A percentile compares a stretch with the other conserved stretches of the same genome.
phyloP scores from a whole-genome alignment of 2,797 vertebrate genomes.

The Enteromius paludinosus region DNA sequence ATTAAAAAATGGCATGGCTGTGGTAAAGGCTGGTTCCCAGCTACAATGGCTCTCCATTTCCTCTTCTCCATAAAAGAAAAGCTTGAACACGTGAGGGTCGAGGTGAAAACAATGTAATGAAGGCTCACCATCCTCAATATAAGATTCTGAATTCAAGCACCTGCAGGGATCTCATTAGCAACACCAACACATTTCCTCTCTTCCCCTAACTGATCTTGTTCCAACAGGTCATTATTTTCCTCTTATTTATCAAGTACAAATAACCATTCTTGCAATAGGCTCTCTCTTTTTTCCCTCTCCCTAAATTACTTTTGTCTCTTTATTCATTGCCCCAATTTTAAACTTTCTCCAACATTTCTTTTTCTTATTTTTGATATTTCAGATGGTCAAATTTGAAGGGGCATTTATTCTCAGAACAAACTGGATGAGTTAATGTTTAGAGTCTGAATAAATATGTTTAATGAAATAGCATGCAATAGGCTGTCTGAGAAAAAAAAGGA shows the following conservation, averaged over 20 bases:
- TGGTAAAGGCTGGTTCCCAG: background rate
- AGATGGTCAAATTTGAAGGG: background rate
- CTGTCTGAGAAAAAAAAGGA: background rate
- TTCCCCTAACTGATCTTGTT: conserved; percentile 24
- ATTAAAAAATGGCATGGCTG: background rate
- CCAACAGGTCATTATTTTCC: conserved; percentile 25
- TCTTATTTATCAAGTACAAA: conserved; percentile 18
- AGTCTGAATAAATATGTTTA: background rate
- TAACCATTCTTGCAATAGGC: background rate
- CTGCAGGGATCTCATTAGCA: conserved; percentile 51
- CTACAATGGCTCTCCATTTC: background rate
- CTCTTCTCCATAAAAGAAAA: background rate
- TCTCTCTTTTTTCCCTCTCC: background rate
- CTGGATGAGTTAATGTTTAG: background rate
- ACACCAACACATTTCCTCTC: conserved; percentile 20
- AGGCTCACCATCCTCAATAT: conserved; percentile 15
- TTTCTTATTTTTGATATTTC: background rate
- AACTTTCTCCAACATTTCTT: background rate
- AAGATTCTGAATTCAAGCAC: conserved; percentile 5
- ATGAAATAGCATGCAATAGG: background rate
- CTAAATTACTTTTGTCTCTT: background rate
- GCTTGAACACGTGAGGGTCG: background rate
- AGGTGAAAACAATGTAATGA: background rate
- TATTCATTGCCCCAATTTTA: background rate
- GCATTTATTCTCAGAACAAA: background rate